Evolutionary conservation across 2,797 vertebrate genomes (phyloP), one percentile per base, ranked within the genome.

Genomic region (Macrochelys suwanniensis): DNA sequence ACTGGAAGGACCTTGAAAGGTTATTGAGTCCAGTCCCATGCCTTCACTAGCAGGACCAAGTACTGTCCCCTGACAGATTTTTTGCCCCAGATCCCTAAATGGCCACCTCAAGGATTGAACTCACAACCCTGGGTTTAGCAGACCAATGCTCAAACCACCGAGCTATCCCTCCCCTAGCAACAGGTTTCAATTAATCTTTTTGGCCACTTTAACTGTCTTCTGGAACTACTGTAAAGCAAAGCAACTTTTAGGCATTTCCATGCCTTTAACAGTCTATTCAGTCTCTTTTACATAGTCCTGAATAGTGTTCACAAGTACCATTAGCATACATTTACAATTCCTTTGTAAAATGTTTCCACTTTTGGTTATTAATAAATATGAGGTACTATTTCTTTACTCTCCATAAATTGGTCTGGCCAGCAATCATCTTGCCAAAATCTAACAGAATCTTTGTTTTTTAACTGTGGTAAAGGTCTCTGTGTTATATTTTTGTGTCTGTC

Each of bases 151-250:
- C 37, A 42, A 42, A 42, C 37, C 37, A 42, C 37, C 4, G 37
- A 42, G 37, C 37, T 42, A 42, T 42, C 37, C 37, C 37, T 42
- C 37, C 37, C 37, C 37, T 42, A 42, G 37, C 37, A 42, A 42
- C 1, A 11, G 0, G 0, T 61, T 85, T 89, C 6, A 54, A 45
- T 26, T 79, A 86, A 19, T 25, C 45, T 49, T 77, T 47, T 45
- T 77, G 78, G 87, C n/a, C 80, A 50, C 16, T 19, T 31, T 1
- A 25, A 61, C 89, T 74, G 47, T 76, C 21, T 45, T 93, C 83
- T 10, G 89, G 56, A 49, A 4, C 4, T 37, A 17, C 10, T 37
- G 68, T 79, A 26, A 85, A 86, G 79, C 47, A 47, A 74, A 84
- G n/a, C 2, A 47, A 92, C 26, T 85, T 23, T n/a, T 26, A 6